Percentiles rank a stretch among this genome's conserved stretches.
Evolutionary conservation across 2,888 invertebrate species (phyloP).

Genomic region (Dione vanillae): DNA sequence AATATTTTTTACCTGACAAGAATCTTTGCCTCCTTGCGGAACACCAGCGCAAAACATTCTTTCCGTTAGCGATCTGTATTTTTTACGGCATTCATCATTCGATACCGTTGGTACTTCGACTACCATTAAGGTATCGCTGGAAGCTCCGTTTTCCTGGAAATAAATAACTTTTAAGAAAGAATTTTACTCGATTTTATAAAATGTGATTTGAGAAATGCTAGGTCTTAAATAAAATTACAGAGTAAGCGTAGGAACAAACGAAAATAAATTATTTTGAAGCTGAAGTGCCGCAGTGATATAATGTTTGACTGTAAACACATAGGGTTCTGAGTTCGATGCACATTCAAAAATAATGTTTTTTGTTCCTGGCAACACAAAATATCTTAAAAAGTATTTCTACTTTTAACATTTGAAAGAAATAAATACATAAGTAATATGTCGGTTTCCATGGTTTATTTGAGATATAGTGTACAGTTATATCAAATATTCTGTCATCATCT

Average conservation of each 20-base stretch:
- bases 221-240: neutral
- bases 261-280: neutral
- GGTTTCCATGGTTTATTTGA: too few relatives aligned
- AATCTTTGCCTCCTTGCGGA: constrained; percentile 70
- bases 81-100: constrained; percentile 52
- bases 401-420: too few relatives aligned
- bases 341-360: neutral
- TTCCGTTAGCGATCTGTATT: constrained; percentile 58
- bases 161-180: constrained; percentile 18
- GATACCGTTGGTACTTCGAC: constrained; percentile 57
- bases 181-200: constrained; percentile 2
- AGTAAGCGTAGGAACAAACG: neutral
- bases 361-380: too few relatives aligned
- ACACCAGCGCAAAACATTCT: constrained; percentile 73
- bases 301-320: neutral
- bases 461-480: too few relatives aligned
- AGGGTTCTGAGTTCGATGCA: neutral
- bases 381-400: too few relatives aligned
- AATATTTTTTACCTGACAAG: constrained; percentile 53
- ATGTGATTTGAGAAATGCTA: neutral
- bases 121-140: constrained; percentile 48
- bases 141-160: constrained; percentile 44
- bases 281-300: too few relatives aligned
- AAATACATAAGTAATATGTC: too few relatives aligned
- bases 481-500: too few relatives aligned